Base-by-base conservation (phyloP, 1,140 invertebrate species). In the Pentalonia nigronervosa region DNA sequence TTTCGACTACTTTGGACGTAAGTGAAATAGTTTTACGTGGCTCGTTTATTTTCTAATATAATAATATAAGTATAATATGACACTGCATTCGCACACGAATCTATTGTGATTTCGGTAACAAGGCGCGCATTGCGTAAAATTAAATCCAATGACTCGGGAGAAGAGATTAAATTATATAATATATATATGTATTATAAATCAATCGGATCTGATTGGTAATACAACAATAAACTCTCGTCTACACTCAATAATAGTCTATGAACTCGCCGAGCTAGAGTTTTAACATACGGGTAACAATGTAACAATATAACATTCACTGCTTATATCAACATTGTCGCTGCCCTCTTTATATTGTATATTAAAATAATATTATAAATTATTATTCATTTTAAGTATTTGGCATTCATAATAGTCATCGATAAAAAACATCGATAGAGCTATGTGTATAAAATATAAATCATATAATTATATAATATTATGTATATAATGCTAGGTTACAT, bases 121-220 rank as follows among this genome's bases (percentile, higher is more conserved):
- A 76, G 60, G 60, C n/a, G 6, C 60, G 30, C n/a, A 67, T 30
- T 17, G 23, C 25, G 8, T 45, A 17, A 30, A 41, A 86, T 86
- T 86, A 86, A 86, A 86, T 86, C 11, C 41, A 86, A 86, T 86
- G 84, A 86, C 84, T 86, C 4, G 11, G n/a, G n/a, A 76, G 14
- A 76, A 76, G 60, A n/a, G 60, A 76, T 76, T n/a, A 76, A 6
- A 76, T 34, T 76, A n/a, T 76, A 76, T 76, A n/a, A 76, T 17
- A 67, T 67, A 25, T 25, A 67, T 67, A n/a, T 67, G n/a, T n/a
- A n/a, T 3, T 67, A 76, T n/a, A 76, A 17, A 76, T 76, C 23
- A 23, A 47, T 30, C 84, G 23, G 11, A 86, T 86, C 25, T 36
- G 83, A 84, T 84, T 45, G 83, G 36, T 7, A 30, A 84, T 14